A percentile compares a stretch with the other conserved stretches of the same genome.
Conservation (phyloP, 2,113 vertebrate genomes). For the Rhinoderma darwinii region DNA sequence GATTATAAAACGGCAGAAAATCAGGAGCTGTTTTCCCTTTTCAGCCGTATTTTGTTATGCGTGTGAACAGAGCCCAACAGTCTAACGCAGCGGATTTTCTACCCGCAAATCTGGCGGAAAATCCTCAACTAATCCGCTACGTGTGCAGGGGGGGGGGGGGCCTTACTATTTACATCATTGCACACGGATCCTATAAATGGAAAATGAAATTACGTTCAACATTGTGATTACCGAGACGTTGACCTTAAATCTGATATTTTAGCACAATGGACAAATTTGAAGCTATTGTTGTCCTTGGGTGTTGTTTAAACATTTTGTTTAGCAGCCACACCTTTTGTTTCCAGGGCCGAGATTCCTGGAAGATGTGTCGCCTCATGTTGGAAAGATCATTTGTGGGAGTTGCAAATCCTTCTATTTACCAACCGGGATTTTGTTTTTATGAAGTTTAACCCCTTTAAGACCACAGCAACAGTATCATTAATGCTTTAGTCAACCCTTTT, state of each 20-base stretch:
- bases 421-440: no score
- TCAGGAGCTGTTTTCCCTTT: no score
- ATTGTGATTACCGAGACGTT: not conserved
- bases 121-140: no score
- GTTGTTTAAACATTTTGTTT: constrained; percentile 62
- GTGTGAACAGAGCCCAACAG: no score
- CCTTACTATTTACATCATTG: not conserved
- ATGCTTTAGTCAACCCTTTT: no score
- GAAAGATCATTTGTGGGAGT: not conserved
- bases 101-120: no score
- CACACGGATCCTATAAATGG: not conserved
- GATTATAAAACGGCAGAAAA: no score
- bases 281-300: constrained; percentile 63
- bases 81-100: no score
- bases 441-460: not conserved
- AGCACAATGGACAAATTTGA: constrained; percentile 59
- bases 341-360: constrained; percentile 30
- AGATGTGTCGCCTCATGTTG: constrained; percentile 10
- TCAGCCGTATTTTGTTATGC: no score
- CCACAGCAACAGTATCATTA: no score
- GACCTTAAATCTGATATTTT: constrained; percentile 29
- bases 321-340: constrained; percentile 29
- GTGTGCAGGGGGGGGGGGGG: no score
- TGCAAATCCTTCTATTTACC: not conserved
- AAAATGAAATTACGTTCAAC: not conserved